These are phyloP conservation scores for Drosophila prosaltans DNA, from an alignment of 1,140 invertebrate species.

Conservation along the genomic window DNA sequence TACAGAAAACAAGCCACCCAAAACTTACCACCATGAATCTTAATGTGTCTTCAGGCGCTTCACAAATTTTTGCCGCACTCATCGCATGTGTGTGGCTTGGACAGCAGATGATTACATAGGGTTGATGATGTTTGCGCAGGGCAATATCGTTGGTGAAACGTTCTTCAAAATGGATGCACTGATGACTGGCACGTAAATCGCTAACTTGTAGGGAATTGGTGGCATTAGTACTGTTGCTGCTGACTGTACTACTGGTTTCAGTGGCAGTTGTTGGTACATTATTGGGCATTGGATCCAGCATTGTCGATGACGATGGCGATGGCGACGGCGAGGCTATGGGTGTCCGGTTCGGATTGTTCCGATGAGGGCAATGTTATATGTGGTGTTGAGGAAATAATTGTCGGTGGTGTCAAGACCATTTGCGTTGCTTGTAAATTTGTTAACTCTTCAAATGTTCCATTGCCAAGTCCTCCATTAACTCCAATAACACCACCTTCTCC, in stretches of 20 bases:
- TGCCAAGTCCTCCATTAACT: no score
- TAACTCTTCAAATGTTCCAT: constrained; percentile 44
- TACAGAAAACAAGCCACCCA: constrained; percentile 39
- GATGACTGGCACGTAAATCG: constrained; percentile 61
- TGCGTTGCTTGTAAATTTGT: constrained; percentile 47
- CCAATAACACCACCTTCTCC: neutral
- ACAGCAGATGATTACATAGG: constrained; percentile 74
- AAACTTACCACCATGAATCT: constrained; percentile 83
- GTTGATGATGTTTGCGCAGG: constrained; percentile 73
- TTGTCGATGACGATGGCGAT: constrained; percentile 64
- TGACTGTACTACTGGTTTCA: constrained; percentile 1
- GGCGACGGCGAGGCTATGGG: constrained; percentile 47
- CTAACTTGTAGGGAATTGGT: constrained; percentile 33
- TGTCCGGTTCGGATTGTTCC: constrained; percentile 77
- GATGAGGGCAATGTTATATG: constrained; percentile 73
- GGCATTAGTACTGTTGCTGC: constrained; percentile 20
- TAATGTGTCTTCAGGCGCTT: constrained; percentile 81
- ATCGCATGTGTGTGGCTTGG: constrained; percentile 75
- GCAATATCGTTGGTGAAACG: constrained; percentile 72
- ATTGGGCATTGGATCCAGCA: constrained; percentile 28
- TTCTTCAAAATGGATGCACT: constrained; percentile 71
- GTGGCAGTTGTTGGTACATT: constrained; percentile 9
- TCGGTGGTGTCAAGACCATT: constrained; percentile 54
- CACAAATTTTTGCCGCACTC: constrained; percentile 81
- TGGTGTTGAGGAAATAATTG: constrained; percentile 58